phyloP scores from a whole-genome alignment of 2,888 invertebrate genomes.

The Aproaerema taeniolella region DNA sequence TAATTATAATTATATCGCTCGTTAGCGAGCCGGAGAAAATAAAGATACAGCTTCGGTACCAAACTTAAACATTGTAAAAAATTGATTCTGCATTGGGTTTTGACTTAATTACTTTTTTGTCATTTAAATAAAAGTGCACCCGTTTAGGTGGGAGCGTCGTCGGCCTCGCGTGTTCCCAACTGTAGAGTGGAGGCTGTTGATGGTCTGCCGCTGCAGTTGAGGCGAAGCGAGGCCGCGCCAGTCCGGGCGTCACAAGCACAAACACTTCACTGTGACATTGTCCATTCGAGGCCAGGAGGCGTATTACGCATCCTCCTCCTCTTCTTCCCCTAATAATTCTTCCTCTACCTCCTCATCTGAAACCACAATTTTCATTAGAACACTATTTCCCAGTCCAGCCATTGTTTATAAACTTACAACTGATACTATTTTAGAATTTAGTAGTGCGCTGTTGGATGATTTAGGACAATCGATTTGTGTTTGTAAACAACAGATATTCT shows the following conservation, averaged over 20 bases:
- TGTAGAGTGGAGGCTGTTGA: conserved; percentile 34
- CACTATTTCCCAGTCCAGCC: too few relatives aligned
- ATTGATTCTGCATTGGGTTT: conserved; percentile 67
- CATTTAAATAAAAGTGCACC: conserved; percentile 76
- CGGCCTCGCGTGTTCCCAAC: conserved; percentile 73
- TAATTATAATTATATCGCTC: conserved; percentile 54
- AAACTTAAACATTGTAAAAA: conserved; percentile 66
- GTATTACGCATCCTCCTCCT: conserved; percentile 77
- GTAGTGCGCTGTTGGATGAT: too few relatives aligned
- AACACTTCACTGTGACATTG: conserved; percentile 78
- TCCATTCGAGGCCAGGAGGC: conserved; percentile 66
- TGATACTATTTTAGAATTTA: too few relatives aligned
- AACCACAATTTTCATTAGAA: too few relatives aligned
- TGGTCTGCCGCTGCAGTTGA: conserved; percentile 54
- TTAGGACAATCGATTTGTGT: too few relatives aligned
- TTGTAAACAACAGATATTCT: too few relatives aligned
- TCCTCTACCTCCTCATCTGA: conserved; percentile 74
- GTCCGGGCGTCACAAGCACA: conserved; percentile 71
- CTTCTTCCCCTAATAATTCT: conserved; percentile 69
- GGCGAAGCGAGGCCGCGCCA: conserved; percentile 69
- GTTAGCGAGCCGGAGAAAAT: conserved; percentile 46
- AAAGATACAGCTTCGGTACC: conserved; percentile 67
- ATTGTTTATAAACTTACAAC: too few relatives aligned
- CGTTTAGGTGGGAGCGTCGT: conserved; percentile 68
- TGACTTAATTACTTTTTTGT: conserved; percentile 73